Evolutionary conservation across 2,113 vertebrate genomes (phyloP), one percentile per base, ranked within the genome.

Genomic region (Hippocampus barbouri): DNA sequence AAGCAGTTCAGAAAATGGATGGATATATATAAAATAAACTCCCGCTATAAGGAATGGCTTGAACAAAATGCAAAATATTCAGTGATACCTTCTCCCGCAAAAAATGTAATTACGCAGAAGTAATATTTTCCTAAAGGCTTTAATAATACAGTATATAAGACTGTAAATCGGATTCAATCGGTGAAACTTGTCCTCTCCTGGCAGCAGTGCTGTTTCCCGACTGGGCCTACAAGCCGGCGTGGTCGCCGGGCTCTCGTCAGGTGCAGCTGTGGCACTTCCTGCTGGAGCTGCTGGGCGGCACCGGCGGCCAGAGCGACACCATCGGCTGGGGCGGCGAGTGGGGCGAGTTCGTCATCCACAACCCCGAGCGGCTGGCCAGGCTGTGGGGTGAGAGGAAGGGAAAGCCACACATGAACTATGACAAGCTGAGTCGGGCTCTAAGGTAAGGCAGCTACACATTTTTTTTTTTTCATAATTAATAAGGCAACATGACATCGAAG

Each of bases 381-480:
- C 88, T 93, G 80, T 94, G 93, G 93, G 93, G 93, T 4, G 92
- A 93, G 80, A 87, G 93, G 86, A 94, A 94, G 79, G 92, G 92
- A 53, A 93, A 93, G 47, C 92, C 91, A 0, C 92, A 93, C 82
- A 94, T 94, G 92, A 94, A 94, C 83, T 94, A 94, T 45, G 93
- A 93, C 90, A 94, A 94, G 69, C 92, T 94, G 70, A 94, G 93
- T 86, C 84, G 93, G 38, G 93, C 92, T 0, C 90, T 94, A 60
- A 92, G 92, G 91, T 93, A 67, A 51, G 40, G 12, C 20, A 23
- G 23, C 41, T 5, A 65, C 5, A n/a, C 1, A 59, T 11, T 11
- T 64, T 41, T 43, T 64, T 43, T 64, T 21, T 9, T 64, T 12
- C 23, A n/a, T 38, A 7, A 20, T 1, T 18, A 51, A 51, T 45